phyloP scores from a whole-genome alignment of 2,888 invertebrate species.

The Drosophila macrospina region DNA sequence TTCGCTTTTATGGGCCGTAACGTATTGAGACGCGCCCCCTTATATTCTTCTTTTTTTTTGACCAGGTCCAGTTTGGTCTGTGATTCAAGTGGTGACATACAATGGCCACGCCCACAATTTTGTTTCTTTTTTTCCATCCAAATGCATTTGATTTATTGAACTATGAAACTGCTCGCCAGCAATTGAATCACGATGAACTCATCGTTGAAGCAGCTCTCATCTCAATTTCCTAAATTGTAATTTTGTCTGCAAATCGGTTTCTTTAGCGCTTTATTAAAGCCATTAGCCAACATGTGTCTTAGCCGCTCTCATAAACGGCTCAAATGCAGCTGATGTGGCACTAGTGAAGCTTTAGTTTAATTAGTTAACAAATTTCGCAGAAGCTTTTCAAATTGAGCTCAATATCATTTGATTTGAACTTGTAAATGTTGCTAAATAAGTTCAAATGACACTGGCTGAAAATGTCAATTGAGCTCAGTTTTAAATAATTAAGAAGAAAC shows the following conservation, averaged over 20 bases:
- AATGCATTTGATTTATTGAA: slow-evolving; percentile 73
- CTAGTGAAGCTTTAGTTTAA: no score
- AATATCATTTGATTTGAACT: no score
- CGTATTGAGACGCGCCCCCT: slow-evolving; percentile 39
- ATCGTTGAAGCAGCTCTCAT: slow-evolving; percentile 7
- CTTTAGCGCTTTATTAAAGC: not conserved
- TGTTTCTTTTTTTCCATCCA: slow-evolving; percentile 4
- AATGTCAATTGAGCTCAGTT: no score
- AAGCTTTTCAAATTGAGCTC: no score
- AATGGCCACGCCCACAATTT: slow-evolving; percentile 58
- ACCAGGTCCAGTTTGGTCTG: not conserved
- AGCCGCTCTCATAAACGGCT: not conserved
- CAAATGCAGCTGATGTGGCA: not conserved
- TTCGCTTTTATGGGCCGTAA: slow-evolving; percentile 68
- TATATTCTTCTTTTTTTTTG: slow-evolving; percentile 10
- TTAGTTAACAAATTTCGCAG: not conserved
- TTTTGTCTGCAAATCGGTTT: slow-evolving; percentile 6
- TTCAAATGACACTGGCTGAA: no score
- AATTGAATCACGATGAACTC: slow-evolving; percentile 28
- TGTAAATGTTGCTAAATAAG: no score
- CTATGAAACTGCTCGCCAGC: slow-evolving; percentile 28
- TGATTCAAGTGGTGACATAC: slow-evolving; percentile 12
- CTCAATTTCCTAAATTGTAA: not conserved
- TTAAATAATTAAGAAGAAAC: no score
- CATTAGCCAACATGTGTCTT: slow-evolving; percentile 1